Evolutionary conservation across 2,888 invertebrate genomes (phyloP).

Genomic region (Cephus sareptanus): DNA sequence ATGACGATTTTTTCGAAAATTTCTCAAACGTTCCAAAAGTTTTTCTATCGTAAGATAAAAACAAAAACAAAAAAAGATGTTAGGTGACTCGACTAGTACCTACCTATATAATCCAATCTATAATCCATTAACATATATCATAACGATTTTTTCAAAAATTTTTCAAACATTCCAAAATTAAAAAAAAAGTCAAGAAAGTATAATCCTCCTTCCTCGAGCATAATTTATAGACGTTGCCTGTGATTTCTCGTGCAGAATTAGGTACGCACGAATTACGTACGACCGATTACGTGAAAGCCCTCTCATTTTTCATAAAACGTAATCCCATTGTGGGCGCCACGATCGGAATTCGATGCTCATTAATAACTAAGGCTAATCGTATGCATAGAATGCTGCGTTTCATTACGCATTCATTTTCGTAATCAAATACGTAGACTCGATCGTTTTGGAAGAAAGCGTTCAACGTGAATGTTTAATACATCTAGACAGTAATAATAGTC

Average conservation of each 20-base stretch:
- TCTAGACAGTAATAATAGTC: neutral
- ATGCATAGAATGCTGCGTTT: constrained; percentile 1
- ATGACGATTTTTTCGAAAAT: neutral
- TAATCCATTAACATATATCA: neutral
- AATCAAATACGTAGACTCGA: neutral
- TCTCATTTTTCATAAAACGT: neutral
- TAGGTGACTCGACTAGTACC: neutral
- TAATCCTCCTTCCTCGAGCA: neutral
- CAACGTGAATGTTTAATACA: neutral
- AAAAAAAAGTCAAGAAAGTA: neutral
- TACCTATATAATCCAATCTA: neutral
- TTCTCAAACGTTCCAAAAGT: neutral
- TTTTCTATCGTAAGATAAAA: neutral
- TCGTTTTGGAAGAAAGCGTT: neutral
- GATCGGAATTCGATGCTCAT: neutral
- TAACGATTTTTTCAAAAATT: neutral
- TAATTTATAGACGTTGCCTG: neutral
- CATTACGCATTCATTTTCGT: constrained; percentile 7
- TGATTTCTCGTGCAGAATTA: neutral
- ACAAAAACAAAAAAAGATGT: neutral
- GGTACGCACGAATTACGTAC: neutral
- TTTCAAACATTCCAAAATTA: neutral
- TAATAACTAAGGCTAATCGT: constrained; percentile 1
- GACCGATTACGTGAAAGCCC: neutral
- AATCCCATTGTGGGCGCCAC: constrained; percentile 3